phyloP scores from a whole-genome alignment of 2,113 vertebrate genomes.

The Periophthalmus modestus region DNA sequence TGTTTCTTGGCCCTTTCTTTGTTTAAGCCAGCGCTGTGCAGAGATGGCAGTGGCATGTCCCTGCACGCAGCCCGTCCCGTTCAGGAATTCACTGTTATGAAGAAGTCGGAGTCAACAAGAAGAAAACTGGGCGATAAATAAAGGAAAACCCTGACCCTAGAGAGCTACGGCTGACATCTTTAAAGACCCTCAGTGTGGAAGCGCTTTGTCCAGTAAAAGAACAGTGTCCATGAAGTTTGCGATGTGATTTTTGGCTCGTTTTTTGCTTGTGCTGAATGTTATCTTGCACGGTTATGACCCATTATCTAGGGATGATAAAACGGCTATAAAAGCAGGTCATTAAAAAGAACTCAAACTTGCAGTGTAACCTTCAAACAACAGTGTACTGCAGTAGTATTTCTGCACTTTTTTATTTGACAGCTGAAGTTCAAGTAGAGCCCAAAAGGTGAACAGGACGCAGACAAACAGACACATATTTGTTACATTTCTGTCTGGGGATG shows the following conservation, averaged over 20 bases:
- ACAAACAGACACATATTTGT: too few relatives aligned
- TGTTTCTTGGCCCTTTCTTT: conserved; percentile 31
- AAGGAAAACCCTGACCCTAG: conserved; percentile 6
- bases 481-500: too few relatives aligned
- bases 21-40: conserved; percentile 39
- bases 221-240: not conserved
- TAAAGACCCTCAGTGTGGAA: not conserved
- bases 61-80: conserved; percentile 61
- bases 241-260: too few relatives aligned
- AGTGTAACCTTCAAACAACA: not conserved
- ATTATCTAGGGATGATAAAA: too few relatives aligned
- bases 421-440: too few relatives aligned
- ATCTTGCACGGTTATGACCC: too few relatives aligned
- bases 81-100: conserved; percentile 63
- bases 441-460: too few relatives aligned
- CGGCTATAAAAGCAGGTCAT: too few relatives aligned
- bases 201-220: not conserved
- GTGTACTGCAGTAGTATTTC: not conserved
- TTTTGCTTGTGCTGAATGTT: not conserved
- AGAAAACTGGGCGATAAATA: conserved; percentile 4
- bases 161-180: not conserved
- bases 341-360: not conserved
- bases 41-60: conserved; percentile 49
- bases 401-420: not conserved
- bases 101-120: conserved; percentile 33